Evolutionary conservation across 92 coral and sea anemone genomes (phyloP), one percentile per base, ranked within the genome.

Genomic region (Galaxea fascicularis): DNA sequence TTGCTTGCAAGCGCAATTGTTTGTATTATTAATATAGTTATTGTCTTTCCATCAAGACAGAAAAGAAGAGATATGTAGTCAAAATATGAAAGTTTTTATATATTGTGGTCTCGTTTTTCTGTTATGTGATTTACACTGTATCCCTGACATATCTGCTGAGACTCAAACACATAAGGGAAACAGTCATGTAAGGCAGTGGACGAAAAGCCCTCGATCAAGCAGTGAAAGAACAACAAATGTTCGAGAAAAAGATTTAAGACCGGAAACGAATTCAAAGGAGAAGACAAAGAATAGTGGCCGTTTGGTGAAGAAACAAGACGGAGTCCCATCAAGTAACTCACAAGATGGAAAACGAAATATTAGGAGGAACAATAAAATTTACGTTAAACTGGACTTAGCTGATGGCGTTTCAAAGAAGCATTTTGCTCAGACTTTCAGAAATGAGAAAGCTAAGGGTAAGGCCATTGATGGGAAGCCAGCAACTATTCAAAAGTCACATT

Each of bases 51-150:
- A 20, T 74, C 44, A 41, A 8, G 56, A 82, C 78, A 71, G 60
- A 49, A 59, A 35, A 35, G 30, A 49, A 41, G 65, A 56, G 94
- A 83, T 78, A 91, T 91, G 94, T 87, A 83, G 94, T 60, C 89
- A 91, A 84, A 84, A 87, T 54, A 91, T 91, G 94, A 83, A 80
- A 70, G 86, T 76, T 83, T 88, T 51, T 69, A 73, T 65, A 62
- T 82, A 71, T 87, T 88, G 30, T 27, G 82, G 57, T 28, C 79
- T 73, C 65, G 53, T 82, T 83, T 84, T 59, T 62, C 75, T 84
- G 20, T 62, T 31, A 30, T 83, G 57, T 57, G 57, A 58, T 72
- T 78, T 64, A 45, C 87, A 58, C 11, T 25, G 54, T 24, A 29
- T 70, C 18, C 13, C 18, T 17, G 24, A 24, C 7, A 20, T 5